phyloP scores from a whole-genome alignment of 2,113 vertebrate species.

The Prionailurus viverrinus region DNA sequence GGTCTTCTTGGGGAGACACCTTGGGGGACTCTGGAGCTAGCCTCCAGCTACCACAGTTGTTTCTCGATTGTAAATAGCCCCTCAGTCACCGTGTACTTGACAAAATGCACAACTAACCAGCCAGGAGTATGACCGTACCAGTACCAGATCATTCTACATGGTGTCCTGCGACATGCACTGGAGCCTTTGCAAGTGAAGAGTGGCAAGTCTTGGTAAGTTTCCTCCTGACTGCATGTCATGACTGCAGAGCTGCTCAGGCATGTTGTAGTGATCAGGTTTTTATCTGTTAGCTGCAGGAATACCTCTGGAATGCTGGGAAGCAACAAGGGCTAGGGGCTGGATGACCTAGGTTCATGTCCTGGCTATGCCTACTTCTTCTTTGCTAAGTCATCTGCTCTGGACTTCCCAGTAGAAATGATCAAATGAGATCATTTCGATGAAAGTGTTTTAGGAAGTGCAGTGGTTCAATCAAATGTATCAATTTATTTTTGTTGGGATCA shows the following conservation, averaged over 20 bases:
- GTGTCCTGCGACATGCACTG: not conserved
- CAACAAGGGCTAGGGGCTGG: too few species aligned
- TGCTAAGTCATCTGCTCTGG: not conserved
- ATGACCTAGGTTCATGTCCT: not conserved
- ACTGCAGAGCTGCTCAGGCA: not conserved
- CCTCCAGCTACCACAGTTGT: not conserved
- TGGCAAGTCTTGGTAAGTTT: not conserved
- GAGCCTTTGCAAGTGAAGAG: not conserved
- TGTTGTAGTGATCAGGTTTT: rapidly evolving
- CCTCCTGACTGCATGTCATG: not conserved
- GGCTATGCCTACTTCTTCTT: not conserved
- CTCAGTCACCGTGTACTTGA: not conserved
- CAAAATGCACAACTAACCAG: not conserved
- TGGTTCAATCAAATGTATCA: not conserved
- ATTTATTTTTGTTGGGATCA: not conserved
- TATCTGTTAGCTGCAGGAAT: not conserved
- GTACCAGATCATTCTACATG: not conserved
- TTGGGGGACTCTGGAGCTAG: not conserved
- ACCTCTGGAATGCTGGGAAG: not conserved
- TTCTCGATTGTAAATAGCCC: not conserved
- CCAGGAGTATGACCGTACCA: not conserved
- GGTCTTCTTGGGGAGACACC: not conserved
- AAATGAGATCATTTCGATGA: not conserved
- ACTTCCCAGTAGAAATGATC: not conserved
- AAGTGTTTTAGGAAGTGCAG: not conserved